Conservation (phyloP, 2,113 vertebrate species). For the Choloepus hoffmanni region DNA sequence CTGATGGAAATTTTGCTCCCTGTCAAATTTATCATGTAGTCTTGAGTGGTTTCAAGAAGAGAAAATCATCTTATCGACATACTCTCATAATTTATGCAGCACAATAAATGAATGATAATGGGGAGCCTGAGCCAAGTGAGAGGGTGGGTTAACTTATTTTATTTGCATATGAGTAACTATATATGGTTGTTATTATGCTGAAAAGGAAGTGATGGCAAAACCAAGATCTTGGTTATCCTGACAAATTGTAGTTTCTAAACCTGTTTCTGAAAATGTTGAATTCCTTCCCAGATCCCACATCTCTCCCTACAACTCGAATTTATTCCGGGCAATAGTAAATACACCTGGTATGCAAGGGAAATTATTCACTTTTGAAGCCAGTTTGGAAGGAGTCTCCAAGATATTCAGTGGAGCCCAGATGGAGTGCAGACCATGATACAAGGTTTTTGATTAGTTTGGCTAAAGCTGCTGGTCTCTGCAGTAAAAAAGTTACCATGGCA, state of each 20-base stretch:
- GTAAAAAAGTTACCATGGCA: conserved; percentile 34
- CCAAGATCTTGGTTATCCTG: neutral
- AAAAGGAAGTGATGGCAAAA: conserved; percentile 31
- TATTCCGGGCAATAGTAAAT: conserved; percentile 64
- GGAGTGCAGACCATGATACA: conserved; percentile 53
- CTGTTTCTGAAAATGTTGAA: conserved; percentile 34
- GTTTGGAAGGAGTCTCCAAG: conserved; percentile 63
- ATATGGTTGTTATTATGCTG: neutral
- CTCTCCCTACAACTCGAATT: neutral
- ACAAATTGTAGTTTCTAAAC: neutral
- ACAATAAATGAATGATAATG: neutral
- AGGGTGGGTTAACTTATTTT: neutral
- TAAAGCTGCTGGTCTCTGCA: conserved; percentile 49
- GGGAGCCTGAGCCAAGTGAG: neutral
- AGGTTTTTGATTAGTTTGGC: conserved; percentile 66
- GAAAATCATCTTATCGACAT: neutral
- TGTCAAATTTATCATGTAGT: neutral
- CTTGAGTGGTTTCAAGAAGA: neutral
- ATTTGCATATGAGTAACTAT: neutral
- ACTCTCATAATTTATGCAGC: neutral
- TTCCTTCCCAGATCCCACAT: conserved; percentile 24
- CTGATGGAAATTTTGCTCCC: neutral
- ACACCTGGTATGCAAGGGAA: conserved; percentile 41
- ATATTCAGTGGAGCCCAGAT: conserved; percentile 40
- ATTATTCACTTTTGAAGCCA: conserved; percentile 61